Conservation (phyloP, 2,797 vertebrate genomes). For the Avahi laniger region DNA sequence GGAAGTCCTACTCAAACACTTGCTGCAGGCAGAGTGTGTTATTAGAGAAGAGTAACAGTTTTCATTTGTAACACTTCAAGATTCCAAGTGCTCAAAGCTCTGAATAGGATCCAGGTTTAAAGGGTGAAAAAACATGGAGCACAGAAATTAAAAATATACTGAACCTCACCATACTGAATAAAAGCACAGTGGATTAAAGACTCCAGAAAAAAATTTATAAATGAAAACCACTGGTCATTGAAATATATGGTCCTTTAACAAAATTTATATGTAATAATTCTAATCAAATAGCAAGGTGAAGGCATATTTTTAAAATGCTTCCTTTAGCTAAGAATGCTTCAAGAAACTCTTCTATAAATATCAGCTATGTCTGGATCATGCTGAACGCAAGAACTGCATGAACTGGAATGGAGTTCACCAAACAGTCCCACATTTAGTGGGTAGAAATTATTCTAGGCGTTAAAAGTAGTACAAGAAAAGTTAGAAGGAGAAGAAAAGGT, state of each 20-base stretch:
- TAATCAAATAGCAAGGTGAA: not conserved
- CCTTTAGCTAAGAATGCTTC: not conserved
- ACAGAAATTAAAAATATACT: slow-evolving; percentile 61
- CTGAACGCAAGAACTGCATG: slow-evolving; percentile 27
- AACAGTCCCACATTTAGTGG: not conserved
- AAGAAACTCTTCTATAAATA: slow-evolving; percentile 49
- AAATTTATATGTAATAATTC: slow-evolving; percentile 46
- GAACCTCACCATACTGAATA: slow-evolving; percentile 30
- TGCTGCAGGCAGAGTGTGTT: not conserved
- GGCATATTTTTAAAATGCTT: slow-evolving; percentile 13
- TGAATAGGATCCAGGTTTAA: slow-evolving; percentile 56
- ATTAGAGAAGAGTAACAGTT: slow-evolving; percentile 63
- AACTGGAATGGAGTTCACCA: not conserved
- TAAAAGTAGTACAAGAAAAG: slow-evolving; percentile 4
- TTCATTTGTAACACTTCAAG: slow-evolving; percentile 63
- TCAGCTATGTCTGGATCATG: not conserved
- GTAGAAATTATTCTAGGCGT: not conserved
- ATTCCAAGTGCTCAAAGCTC: slow-evolving; percentile 57
- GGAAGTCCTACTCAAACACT: slow-evolving; percentile 54
- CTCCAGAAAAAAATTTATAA: not conserved
- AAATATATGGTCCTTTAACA: slow-evolving; percentile 41
- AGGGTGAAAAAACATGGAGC: not conserved
- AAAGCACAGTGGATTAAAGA: slow-evolving; percentile 49
- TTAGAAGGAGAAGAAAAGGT: not conserved
- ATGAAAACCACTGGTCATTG: not conserved